Conservation (phyloP, 2,797 vertebrate species). For the Amblyraja radiata region DNA sequence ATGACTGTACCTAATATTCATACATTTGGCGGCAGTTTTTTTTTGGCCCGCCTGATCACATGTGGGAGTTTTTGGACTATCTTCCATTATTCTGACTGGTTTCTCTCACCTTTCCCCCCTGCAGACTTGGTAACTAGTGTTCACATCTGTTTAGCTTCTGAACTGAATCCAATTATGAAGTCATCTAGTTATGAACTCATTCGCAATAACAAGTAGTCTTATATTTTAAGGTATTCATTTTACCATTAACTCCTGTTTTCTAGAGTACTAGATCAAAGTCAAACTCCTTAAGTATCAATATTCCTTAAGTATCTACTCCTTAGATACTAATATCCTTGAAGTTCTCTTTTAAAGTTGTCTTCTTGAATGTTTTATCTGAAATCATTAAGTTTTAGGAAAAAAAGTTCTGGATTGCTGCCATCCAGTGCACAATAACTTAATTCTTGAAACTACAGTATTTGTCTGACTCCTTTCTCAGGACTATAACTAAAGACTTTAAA, state of each 20-base stretch:
- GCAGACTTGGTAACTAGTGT: background rate
- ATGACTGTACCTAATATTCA: background rate
- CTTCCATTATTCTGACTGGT: background rate
- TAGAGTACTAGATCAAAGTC: background rate
- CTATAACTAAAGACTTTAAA: background rate
- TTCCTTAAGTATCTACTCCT: background rate
- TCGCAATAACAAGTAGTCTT: background rate
- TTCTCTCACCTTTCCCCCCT: background rate
- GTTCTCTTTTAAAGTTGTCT: background rate
- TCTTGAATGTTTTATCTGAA: background rate
- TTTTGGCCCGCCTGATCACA: too few relatives aligned
- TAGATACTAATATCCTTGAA: background rate
- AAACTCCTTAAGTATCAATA: background rate
- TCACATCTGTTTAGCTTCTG: background rate
- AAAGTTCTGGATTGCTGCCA: too few relatives aligned
- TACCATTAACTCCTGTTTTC: background rate
- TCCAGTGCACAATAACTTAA: too few relatives aligned
- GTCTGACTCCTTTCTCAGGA: background rate
- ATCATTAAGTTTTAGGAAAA: background rate
- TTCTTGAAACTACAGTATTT: background rate
- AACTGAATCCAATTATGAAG: background rate
- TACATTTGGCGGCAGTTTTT: background rate
- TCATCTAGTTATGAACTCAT: background rate
- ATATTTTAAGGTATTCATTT: background rate
- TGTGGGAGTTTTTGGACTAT: background rate